Evolutionary conservation across 2,888 invertebrate species (phyloP), one percentile per base, ranked within the genome.

Genomic region (Acrobasis suavella): DNA sequence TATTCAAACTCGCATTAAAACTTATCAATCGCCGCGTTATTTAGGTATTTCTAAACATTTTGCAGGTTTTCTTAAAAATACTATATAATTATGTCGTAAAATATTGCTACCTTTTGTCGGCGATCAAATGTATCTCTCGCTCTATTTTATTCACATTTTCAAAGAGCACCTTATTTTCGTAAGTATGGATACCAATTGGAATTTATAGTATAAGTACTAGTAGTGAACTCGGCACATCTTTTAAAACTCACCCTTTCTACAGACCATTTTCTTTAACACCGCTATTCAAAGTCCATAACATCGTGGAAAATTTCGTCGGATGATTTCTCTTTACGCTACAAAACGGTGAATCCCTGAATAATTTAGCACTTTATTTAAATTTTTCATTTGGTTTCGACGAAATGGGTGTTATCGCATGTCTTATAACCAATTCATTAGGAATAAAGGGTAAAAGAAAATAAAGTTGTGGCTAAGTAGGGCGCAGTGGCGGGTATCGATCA

Each of bases 401-500:
- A 58, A 58, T 58, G 16, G 17, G 54, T 59, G 50, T 60, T 50
- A 50, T 22, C 22, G 52, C 42, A 22, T 68, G 65, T 64, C 65
- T 72, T 68, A 75, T 72, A 75, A 74, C 69, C 74, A 72, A 80
- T 78, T 80, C 75, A 81, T 75, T 80, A 80, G 22, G 78, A 85
- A 83, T 81, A 80, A 77, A 81, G 73, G 74, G 72, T 72, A 76
- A 77, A 82, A 77, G 82, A 83, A 42, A 83, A 85, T 83, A 81
- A 76, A 82, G 80, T 82, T 80, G 82, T 85, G 82, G 81, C 80
- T 72, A 78, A 76, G 84, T 89, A 87, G 89, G 89, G 82, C 89
- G 83, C 81, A 77, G 83, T 85, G 78, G 82, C 77, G 83, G 74
- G 81, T 91, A 91, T 91, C 87, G 91, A 91, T 89, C 87, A 90